Base-by-base conservation (phyloP, 2,113 vertebrate species). In the Lepisosteus oculatus region DNA sequence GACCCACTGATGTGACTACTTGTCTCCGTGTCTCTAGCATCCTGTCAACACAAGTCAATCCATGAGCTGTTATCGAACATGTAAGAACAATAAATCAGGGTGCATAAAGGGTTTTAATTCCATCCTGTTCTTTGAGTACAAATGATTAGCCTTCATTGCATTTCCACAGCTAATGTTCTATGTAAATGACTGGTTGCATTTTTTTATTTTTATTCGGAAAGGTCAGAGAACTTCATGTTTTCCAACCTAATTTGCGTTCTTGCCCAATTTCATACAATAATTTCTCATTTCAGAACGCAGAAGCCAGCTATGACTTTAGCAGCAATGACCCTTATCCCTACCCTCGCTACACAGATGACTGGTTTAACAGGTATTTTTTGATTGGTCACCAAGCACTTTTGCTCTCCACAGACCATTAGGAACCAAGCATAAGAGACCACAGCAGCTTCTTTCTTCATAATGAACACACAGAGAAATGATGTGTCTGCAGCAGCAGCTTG, bases 291-390 rank as follows among this genome's bases (percentile, higher is more conserved):
- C 93, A 99, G 97, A 98, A 99, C 42, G 95, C 97, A 4, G 94
- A 98, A 76, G 97, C 97, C 80, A 99, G 97, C 87, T 99, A 97
- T 0, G 97, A 99, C 90, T 99, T 99, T 90, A 99, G 97, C 90
- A 98, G 97, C 85, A 99, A 99, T 0, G 97, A 99, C 81, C 97
- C 96, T 3, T 99, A 87, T 72, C 97, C 97, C 0, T 99, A 98
- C 69, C 97, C 97, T 2, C 95, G 97, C 73, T 99, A 99, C 71
- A 99, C 97, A 67, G 96, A 98, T 4, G 97, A 99, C 92, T 99
- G 97, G 97, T 99, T 99, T 85, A 99, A 99, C 95, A 99, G 97
- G 97, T 98, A 93, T 89, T 79, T 65, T 70, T 76, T 76, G 68
- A 71, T 55, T 73, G 71, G 70, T 5, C 12, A 45, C 8, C 51